A percentile compares a stretch with the other conserved stretches of the same genome.
Evolutionary conservation across 2,797 vertebrate genomes (phyloP).

Genomic region (Thaleichthys pacificus): DNA sequence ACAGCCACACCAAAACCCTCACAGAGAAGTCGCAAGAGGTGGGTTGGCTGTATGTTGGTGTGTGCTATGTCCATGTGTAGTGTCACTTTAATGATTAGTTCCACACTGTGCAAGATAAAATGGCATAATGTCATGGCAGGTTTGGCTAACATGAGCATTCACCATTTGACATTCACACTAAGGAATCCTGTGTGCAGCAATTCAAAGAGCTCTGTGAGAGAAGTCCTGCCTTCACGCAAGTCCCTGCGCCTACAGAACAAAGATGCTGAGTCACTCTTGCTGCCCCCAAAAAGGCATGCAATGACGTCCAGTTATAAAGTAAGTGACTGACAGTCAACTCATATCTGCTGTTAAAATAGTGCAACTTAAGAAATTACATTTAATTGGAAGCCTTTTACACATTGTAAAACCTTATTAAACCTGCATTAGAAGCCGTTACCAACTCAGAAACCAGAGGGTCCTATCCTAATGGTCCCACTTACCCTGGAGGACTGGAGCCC

Average conservation of each 20-base stretch:
- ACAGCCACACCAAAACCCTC: conserved; percentile 47
- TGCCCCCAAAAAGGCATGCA: conserved; percentile 24
- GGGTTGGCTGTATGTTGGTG: conserved; percentile 10
- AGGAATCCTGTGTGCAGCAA: conserved; percentile 29
- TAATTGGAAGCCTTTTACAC: background rate
- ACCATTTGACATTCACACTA: background rate
- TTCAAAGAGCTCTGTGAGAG: conserved; percentile 54
- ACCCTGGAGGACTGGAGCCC: conserved; percentile 56
- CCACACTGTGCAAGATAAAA: background rate
- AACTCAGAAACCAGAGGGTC: conserved; percentile 65
- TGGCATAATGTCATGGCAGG: background rate
- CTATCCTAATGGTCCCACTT: conserved; percentile 76
- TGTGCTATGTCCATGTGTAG: no score
- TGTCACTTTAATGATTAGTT: background rate
- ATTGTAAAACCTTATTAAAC: background rate
- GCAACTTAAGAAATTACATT: background rate
- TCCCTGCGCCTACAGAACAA: conserved; percentile 83
- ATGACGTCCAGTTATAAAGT: conserved; percentile 7
- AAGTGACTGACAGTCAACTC: background rate
- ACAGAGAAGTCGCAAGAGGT: conserved; percentile 60
- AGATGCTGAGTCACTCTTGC: conserved; percentile 25
- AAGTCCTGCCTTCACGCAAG: conserved; percentile 69
- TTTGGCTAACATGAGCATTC: background rate
- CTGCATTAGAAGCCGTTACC: conserved; percentile 8
- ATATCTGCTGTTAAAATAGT: background rate